Conservation (phyloP, 2,888 invertebrate species). For the Antitype chi region DNA sequence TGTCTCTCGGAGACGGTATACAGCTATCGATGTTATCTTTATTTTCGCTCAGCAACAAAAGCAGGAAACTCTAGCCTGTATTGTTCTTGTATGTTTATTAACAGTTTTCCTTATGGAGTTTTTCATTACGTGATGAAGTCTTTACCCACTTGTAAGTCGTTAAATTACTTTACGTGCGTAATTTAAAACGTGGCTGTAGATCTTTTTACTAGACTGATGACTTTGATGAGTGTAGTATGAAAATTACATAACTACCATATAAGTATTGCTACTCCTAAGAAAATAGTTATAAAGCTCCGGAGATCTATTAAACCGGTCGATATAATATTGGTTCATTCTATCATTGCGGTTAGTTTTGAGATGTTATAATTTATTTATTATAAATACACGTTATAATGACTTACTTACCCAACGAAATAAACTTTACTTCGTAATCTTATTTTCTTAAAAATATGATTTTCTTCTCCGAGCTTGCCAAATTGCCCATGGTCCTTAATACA, state of each 20-base stretch:
- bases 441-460: neutral
- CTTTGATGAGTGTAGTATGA: neutral
- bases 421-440: neutral
- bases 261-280: neutral
- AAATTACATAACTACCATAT: conserved; percentile 13
- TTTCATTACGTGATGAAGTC: conserved; percentile 6
- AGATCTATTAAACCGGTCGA: conserved; percentile 14
- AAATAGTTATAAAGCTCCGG: neutral
- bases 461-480: neutral
- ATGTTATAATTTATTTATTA: too few relatives aligned
- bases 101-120: conserved; percentile 36
- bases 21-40: conserved; percentile 37
- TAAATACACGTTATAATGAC: conserved; percentile 4
- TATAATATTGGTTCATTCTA: conserved; percentile 15
- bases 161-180: neutral
- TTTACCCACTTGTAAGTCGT: conserved; percentile 6
- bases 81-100: conserved; percentile 25
- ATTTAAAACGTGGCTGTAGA: neutral
- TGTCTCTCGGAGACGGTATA: conserved; percentile 54
- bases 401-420: neutral
- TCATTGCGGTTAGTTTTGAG: conserved; percentile 8
- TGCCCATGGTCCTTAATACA: neutral
- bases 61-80: conserved; percentile 31
- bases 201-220: neutral
- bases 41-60: conserved; percentile 43